Percentiles rank a stretch among this genome's conserved stretches.
Conservation (phyloP, 2,888 invertebrate genomes). For the Agrochola lota region DNA sequence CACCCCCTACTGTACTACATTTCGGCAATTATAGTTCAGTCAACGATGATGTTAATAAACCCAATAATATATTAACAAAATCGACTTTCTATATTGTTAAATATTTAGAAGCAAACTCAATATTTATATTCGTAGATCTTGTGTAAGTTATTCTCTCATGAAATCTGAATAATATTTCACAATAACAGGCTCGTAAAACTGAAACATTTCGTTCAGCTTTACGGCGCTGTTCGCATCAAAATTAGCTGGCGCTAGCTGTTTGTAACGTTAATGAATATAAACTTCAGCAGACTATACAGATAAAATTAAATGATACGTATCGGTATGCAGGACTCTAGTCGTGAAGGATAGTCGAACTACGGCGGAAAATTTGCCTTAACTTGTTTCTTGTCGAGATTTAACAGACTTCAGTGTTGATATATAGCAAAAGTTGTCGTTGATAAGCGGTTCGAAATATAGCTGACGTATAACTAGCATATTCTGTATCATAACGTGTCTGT, state of each 20-base stretch:
- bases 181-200: slow-evolving; percentile 50
- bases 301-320: slow-evolving; percentile 1
- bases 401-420: neutral
- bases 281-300: slow-evolving; percentile 27
- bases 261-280: slow-evolving; percentile 29
- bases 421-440: neutral
- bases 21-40: neutral
- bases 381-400: neutral
- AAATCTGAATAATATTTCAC: slow-evolving; percentile 51
- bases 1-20: neutral
- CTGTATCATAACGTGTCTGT: neutral
- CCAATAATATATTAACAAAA: neutral
- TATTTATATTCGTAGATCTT: slow-evolving; percentile 16
- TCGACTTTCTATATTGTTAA: neutral
- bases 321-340: neutral
- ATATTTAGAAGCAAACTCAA: neutral
- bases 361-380: neutral
- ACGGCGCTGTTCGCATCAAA: slow-evolving; percentile 36
- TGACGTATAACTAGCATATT: neutral
- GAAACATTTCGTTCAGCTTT: slow-evolving; percentile 33
- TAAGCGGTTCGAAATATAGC: neutral
- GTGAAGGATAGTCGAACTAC: neutral
- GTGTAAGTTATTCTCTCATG: slow-evolving; percentile 10
- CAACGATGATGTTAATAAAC: neutral
- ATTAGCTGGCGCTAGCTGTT: slow-evolving; percentile 37